Base-by-base conservation (phyloP, 2,797 vertebrate genomes). In the Sus cebifrons region DNA sequence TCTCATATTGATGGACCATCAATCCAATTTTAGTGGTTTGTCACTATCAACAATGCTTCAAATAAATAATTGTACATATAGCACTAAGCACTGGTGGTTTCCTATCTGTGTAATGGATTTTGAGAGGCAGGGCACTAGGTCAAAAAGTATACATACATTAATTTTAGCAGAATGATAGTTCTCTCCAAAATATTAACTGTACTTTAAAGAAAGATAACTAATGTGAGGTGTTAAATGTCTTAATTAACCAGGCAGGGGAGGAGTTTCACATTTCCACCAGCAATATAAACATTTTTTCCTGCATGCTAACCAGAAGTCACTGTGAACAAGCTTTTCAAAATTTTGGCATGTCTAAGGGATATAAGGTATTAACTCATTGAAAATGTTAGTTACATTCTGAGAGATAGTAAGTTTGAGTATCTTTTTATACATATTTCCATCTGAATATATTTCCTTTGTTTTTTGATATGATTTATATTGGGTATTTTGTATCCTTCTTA, bases 81-180 rank as follows among this genome's bases (percentile, higher is more conserved):
- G 13, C 15, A 32, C 60, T 68, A 95, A 73, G 27, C 40, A 62
- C 13, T 75, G 54, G 40, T 81, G 17, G 17, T 82, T 85, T 82
- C 67, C 49, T 11, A 49, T 52, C 6, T 85, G 13, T 25, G 21
- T 25, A 27, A 78, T 58, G 29, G 12, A 74, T 89, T 90, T 89
- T 36, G 11, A 87, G 52, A 16, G 78, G 32, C 2, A 60, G 14
- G 6, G n/a, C n/a, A 12, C 18, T 54, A 9, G n/a, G 40, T 71
- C 62, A 82, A 79, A 87, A 10, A 73, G 5, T 83, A 49, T 7
- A 77, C 6, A 65, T 40, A 77, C 65, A 36, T 70, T 68, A 36
- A 73, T n/a, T 93, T 91, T 56, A 84, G 65, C 29, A 74, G 7
- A 93, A 56, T 65, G 15, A 12, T 83, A 91, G 20, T 62, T 83